Evolutionary conservation across 2,797 vertebrate genomes (phyloP).

Genomic region (Periparus ater): DNA sequence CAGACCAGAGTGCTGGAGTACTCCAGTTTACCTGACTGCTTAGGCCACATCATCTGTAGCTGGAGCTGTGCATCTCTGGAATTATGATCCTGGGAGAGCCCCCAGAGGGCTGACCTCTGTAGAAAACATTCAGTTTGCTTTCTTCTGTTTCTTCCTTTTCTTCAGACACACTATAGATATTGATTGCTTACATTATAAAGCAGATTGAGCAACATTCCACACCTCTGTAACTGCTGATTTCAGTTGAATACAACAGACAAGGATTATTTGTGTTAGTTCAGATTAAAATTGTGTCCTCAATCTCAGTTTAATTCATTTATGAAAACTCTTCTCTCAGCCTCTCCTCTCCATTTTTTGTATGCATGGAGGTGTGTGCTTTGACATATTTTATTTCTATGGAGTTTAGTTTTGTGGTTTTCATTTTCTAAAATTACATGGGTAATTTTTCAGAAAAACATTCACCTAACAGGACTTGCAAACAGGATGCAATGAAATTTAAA

Average conservation of each 20-base stretch:
- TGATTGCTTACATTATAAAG: neutral
- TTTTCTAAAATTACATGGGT: neutral
- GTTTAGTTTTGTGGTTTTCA: neutral
- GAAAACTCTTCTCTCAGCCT: neutral
- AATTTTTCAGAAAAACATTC: neutral
- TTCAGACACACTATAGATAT: neutral
- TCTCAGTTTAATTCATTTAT: neutral
- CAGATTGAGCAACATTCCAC: neutral
- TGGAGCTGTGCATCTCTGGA: neutral
- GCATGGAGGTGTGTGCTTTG: neutral
- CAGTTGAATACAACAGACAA: neutral
- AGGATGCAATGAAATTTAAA: neutral
- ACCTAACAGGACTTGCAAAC: neutral
- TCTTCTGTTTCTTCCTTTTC: conserved; percentile 2
- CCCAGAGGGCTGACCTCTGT: neutral
- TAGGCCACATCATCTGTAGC: neutral
- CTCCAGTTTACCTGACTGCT: neutral
- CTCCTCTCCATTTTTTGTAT: neutral
- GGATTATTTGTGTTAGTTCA: neutral
- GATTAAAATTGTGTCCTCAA: neutral
- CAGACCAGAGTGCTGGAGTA: neutral
- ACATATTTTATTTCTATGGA: neutral
- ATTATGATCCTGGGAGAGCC: neutral
- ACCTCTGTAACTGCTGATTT: neutral
- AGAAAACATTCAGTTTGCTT: neutral